Evolutionary conservation across 2,113 vertebrate species (phyloP).

Genomic region (Euleptes europaea): DNA sequence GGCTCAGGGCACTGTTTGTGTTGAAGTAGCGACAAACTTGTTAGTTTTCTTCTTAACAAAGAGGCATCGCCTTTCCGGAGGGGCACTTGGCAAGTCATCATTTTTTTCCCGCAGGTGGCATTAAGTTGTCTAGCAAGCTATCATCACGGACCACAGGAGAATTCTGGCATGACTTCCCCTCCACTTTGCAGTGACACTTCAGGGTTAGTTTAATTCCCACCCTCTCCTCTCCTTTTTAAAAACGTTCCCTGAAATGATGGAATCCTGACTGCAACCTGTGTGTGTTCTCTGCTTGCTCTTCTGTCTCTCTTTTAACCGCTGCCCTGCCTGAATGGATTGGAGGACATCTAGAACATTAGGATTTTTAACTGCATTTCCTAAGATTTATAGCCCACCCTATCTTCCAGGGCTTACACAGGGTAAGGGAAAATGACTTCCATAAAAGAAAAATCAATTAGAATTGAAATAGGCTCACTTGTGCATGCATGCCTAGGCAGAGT

Average conservation of each 20-base stretch:
- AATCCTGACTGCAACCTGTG: not conserved
- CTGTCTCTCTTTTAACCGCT: not conserved
- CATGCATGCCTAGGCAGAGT: no score
- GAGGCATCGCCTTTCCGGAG: not conserved
- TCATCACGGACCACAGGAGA: not conserved
- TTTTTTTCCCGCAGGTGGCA: not conserved
- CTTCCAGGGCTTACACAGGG: not conserved
- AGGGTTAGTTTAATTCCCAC: not conserved
- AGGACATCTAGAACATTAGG: not conserved
- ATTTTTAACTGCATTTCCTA: not conserved
- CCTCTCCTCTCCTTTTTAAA: not conserved
- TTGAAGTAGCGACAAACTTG: conserved; percentile 4
- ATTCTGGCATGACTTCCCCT: not conserved
- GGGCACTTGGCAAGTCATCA: not conserved
- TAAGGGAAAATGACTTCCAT: not conserved
- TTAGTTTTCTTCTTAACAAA: conserved; percentile 2
- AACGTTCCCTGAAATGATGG: no score
- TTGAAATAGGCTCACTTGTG: no score
- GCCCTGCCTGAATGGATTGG: not conserved
- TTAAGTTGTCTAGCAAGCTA: not conserved
- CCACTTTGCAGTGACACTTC: not conserved
- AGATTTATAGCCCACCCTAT: not conserved
- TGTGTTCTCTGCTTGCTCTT: not conserved
- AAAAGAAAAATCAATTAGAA: not conserved
- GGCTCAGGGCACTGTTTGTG: not conserved